Evolutionary conservation across 2,888 invertebrate species (phyloP), one percentile per base, ranked within the genome.

Genomic region (Philereme vetulata): DNA sequence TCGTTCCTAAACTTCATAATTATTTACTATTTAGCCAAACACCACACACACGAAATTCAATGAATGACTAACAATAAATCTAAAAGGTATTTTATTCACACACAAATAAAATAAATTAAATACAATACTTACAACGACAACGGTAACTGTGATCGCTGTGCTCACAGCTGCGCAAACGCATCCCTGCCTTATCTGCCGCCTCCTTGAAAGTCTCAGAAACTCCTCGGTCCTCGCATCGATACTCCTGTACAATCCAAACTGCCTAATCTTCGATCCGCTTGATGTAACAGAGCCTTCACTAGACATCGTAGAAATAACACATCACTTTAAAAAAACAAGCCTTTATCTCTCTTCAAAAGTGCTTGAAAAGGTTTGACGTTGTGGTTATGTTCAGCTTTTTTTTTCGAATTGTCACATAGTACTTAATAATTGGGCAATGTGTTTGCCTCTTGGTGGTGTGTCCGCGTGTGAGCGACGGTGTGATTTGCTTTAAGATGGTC

Each of bases 151-250:
- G 61, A 92, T 80, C 0, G 86, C 86, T 0, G 91, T 88, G 8
- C 90, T 88, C 0, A 90, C 79, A 6, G 85, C 88, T 0, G 92
- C 92, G 72, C 92, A 92, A 0, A 84, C 85, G 72, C 91, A 91
- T 66, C 91, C 91, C 68, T 89, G 90, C 53, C 82, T 75, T 6
- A 92, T 81, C 75, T 92, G 92, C 10, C 88, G 72, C 60, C 77
- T 85, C 66, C 83, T 84, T 1, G 92, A 92, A 52, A 90, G 70
- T 62, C 80, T 80, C 35, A 91, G 71, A 63, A 92, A 92, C 72
- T 91, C 90, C 71, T 90, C 89, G 0, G 90, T 90, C 68, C 83
- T 80, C 4, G 85, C 82, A 56, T 92, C 91, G 10, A 91, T 89
- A 42, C 81, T 85, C 64, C 88, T 77, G 74, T 92, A 91, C 63